Conservation (phyloP, 2,797 vertebrate species). For the Scyliorhinus canicula region DNA sequence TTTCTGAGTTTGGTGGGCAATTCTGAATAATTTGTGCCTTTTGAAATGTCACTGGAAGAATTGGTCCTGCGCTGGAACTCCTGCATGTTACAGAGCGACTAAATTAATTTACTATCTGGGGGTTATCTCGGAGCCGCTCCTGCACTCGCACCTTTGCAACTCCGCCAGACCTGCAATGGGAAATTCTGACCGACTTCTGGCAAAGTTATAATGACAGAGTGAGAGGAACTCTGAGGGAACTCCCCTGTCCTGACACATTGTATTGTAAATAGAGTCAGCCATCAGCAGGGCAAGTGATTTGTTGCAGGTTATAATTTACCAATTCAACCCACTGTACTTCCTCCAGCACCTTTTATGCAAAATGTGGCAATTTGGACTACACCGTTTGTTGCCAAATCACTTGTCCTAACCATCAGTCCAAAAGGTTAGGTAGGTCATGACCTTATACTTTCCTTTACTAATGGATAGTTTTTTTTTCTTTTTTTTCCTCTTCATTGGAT, state of each 20-base stretch:
- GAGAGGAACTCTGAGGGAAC: neutral
- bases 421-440: constrained; percentile 42
- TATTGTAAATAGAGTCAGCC: neutral
- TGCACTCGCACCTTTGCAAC: neutral
- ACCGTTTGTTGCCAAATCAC: neutral
- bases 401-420: constrained; percentile 44
- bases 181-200: neutral
- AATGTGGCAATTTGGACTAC: neutral
- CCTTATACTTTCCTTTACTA: constrained; percentile 49
- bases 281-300: constrained; percentile 18
- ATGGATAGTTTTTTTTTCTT: constrained; percentile 53
- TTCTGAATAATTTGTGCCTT: neutral
- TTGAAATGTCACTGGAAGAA: neutral
- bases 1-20: neutral
- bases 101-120: neutral
- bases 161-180: neutral
- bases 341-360: neutral
- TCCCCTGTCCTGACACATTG: neutral
- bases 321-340: neutral
- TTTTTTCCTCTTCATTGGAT: constrained; percentile 48
- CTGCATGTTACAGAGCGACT: neutral
- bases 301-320: neutral
- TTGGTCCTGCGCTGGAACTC: neutral
- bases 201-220: neutral
- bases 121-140: constrained; percentile 12